Percentiles rank a stretch among this genome's conserved stretches.
Evolutionary conservation across 2,797 vertebrate species (phyloP).

Genomic region (Catamblyrhynchus diadema): DNA sequence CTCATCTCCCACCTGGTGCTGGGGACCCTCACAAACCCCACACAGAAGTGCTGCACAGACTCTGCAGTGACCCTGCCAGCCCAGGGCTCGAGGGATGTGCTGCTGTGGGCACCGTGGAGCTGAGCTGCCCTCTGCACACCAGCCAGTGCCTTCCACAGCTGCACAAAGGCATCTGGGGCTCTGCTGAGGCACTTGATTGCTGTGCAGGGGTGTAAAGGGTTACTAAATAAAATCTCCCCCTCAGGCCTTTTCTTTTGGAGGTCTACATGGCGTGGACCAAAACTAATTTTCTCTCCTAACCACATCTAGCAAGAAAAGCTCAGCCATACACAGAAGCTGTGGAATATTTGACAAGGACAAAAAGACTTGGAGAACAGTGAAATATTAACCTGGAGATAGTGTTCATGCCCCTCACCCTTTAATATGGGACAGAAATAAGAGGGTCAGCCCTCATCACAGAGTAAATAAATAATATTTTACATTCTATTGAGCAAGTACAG

Average conservation of each 20-base stretch:
- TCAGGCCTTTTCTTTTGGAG: conserved; percentile 26
- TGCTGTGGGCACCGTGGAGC: not conserved
- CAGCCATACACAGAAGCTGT: not conserved
- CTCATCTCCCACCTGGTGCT: too few species aligned
- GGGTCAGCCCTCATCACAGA: not conserved
- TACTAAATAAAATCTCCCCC: conserved; percentile 29
- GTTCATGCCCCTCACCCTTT: not conserved
- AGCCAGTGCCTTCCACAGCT: not conserved
- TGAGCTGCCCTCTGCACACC: not conserved
- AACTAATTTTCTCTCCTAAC: conserved; percentile 36
- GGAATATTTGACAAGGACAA: conserved; percentile 27
- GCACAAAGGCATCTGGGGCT: not conserved
- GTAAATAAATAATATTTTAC: conserved; percentile 50
- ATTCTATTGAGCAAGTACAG: not conserved
- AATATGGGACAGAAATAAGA: conserved; percentile 22
- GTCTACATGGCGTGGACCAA: not conserved
- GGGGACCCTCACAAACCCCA: too few species aligned
- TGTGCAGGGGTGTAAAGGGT: not conserved
- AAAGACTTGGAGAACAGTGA: not conserved
- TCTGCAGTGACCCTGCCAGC: too few species aligned
- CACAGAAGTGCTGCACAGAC: not conserved
- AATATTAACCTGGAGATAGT: conserved; percentile 1
- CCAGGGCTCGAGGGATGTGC: not conserved
- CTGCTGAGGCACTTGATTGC: not conserved
- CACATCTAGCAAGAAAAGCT: not conserved